Base-by-base conservation (phyloP, 2,888 invertebrate genomes). In the Rhamnusium bicolor region DNA sequence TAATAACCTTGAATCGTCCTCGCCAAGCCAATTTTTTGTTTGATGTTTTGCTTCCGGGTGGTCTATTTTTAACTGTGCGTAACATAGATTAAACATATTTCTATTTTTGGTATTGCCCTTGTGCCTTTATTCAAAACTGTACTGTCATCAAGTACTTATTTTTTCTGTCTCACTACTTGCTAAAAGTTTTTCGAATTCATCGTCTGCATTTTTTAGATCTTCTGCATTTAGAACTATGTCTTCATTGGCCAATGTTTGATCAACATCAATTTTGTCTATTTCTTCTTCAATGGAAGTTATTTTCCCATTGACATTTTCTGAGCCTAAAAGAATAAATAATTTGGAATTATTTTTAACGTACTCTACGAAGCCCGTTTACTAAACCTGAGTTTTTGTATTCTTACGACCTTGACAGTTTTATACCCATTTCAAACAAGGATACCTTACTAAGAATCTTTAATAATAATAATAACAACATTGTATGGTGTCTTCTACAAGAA, bases 161-260 rank as follows among this genome's bases (percentile, higher is more conserved):
- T 65, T 29, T 4, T 24, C 18, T 12, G 47, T 19, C 16, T 56
- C 56, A 21, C 18, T 60, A n/a, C 51, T 60, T 18, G 47, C 60
- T 18, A 69, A 7, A 1, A 69, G 32, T 53, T 69, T 69, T 14
- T 69, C 69, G 18, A 69, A 69, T 49, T 69, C 69, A 12, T 69
- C 56, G 19, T 69, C 69, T 2, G 69, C 69, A 18, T 69, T 58
- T n/a, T 40, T 58, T 10, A 69, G 18, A 16, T 69, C 60, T 29
- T 69, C 69, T 1, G 58, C 14, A 49, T 69, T 61, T 24, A 56
- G 14, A 0, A 51, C 16, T 19, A 69, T 24, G 8, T 69, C 60
- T 29, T 29, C 69, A 1, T 58, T 16, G 7, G 51, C 56, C n/a
- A 69, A 18, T 10, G 24, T 14, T 29, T 16, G 46, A 19, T 46